These are phyloP conservation scores for Trissoscelio sp. DNA, from an alignment of 2,888 invertebrate genomes.

Conservation along the genomic window DNA sequence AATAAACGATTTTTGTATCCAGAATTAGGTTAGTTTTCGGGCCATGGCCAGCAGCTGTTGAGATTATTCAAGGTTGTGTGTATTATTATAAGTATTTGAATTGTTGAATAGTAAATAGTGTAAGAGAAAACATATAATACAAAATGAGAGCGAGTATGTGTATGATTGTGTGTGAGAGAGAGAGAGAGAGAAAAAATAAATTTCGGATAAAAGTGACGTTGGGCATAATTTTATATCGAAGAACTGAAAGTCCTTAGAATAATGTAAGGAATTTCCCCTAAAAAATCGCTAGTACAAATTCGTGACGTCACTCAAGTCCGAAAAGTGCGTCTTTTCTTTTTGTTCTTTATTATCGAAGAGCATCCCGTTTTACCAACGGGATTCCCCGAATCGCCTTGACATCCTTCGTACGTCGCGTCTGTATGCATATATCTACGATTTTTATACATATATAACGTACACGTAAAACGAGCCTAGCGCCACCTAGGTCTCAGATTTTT, in stretches of 20 bases:
- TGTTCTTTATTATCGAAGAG: conserved; percentile 19
- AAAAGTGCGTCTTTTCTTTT: conserved; percentile 22
- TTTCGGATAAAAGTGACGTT: conserved; percentile 39
- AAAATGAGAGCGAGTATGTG: not conserved
- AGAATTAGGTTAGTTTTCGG: conserved; percentile 78
- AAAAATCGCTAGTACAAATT: conserved; percentile 43
- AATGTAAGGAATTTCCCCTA: no score
- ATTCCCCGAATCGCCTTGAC: conserved; percentile 13
- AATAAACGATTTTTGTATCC: conserved; percentile 78
- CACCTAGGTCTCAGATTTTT: conserved; percentile 19
- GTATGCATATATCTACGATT: conserved; percentile 40
- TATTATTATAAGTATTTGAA: conserved; percentile 83
- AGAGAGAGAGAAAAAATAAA: not conserved
- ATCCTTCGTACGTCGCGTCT: conserved; percentile 52
- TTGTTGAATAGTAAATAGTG: conserved; percentile 83
- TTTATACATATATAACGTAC: conserved; percentile 48
- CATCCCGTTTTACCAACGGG: conserved; percentile 2
- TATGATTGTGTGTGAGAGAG: conserved; percentile 3
- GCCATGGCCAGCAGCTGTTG: conserved; percentile 82
- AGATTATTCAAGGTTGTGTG: conserved; percentile 84
- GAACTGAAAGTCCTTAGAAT: no score
- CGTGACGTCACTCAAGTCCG: conserved; percentile 13
- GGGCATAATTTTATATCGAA: conserved; percentile 31
- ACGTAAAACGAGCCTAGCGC: conserved; percentile 30
- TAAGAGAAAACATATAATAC: conserved; percentile 72